Base-by-base conservation (phyloP, 2,888 invertebrate genomes). In the Acleris emargana region DNA sequence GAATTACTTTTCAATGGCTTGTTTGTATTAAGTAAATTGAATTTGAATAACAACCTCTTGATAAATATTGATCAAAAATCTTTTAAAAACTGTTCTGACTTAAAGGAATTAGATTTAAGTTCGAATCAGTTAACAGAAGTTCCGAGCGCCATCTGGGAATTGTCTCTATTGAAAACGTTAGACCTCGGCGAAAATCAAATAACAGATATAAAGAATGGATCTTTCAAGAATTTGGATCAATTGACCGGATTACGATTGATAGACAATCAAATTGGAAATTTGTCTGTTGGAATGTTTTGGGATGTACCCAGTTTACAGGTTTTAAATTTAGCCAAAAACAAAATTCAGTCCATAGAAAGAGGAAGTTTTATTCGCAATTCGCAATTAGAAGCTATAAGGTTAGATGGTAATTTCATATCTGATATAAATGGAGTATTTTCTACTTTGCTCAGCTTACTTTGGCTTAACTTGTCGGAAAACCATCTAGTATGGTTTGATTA, bases 181-280 rank as follows among this genome's bases (percentile, higher is more conserved):
- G 97, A 98, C 87, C 93, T 99, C 74, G 98, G 97, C 49, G 97
- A 98, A 88, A 99, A 99, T 92, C 95, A 96, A 85, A 97, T 99
- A 73, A 94, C 94, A 45, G 95, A 95, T 64, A 96, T 99, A 67
- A 95, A 94, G 78, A 97, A 97, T 79, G 96, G 96, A 58, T 96
- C 97, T 6, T 96, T 99, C 81, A 95, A 94, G 80, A 97, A 97
- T 85, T 93, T 99, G 71, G 95, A 96, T 76, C 97, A 97, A 84
- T 91, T 99, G 71, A 97, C 97, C 53, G 97, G 97, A 11, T 91
- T 99, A 63, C 94, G 98, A 61, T 87, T 99, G 75, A 97, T 98
- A 72, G 97, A 97, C 77, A 99, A 99, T 87, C 95, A 96, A 81
- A 96, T 97, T 73, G 97, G 96, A 62, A 97, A 96, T 88, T 93